Evolutionary conservation across 2,113 vertebrate species (phyloP), one percentile per base, ranked within the genome.

Genomic region (Caranx melampygus): DNA sequence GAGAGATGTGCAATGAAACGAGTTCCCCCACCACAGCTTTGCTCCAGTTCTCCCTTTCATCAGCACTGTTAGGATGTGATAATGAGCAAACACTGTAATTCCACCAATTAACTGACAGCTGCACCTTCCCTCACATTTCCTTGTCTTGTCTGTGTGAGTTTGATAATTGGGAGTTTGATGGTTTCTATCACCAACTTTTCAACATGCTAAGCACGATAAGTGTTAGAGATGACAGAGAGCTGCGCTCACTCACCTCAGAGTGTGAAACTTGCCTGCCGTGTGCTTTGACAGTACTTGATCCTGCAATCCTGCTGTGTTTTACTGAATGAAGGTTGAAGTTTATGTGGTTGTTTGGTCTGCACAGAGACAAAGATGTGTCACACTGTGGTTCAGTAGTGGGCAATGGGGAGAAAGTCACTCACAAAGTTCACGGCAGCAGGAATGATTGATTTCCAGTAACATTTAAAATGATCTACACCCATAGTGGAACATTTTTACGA

Each of bases 31-130:
- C 59, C 79, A 35, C 35, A 68, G 60, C 54, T 71, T 63, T 42
- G 57, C 68, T 82, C 84, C 79, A 44, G 54, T 89, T 93, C 45
- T 83, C 47, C 69, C 82, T 92, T 78, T 93, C 87, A 92, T 81
- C 78, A 72, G 69, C 83, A 68, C 88, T 87, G 86, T 91, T 87
- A 90, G 64, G 2, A 94, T 86, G 96, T 96, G 96, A 95, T 97
- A 96, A 97, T 97, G 96, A 94, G 94, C 90, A 87, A 94, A 92
- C 94, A 93, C 95, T 90, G 94, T 76, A 88, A 94, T 95, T 93
- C 93, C 94, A 94, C 93, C 94, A 96, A 96, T 96, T 96, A 95
- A 92, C 91, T 92, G 93, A 92, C 89, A 94, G 92, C 92, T 93
- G 93, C 94, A 94, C 94, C 94, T 95, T 93, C 93, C 95, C 81